Base-by-base conservation (phyloP, 1,140 invertebrate genomes). In the Hestina assimilis region DNA sequence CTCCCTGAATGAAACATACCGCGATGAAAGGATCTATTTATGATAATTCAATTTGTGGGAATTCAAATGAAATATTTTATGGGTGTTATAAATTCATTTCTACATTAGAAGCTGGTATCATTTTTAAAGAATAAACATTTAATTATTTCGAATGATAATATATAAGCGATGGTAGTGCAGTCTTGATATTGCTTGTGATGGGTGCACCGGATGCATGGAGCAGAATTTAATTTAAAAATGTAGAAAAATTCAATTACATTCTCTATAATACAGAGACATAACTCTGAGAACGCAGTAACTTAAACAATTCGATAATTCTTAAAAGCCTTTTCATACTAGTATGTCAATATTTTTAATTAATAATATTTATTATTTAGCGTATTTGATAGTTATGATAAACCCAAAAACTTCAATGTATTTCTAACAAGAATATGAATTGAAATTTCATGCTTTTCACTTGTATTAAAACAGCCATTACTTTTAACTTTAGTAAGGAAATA, bases 21-120 rank as follows among this genome's bases (percentile, higher is more conserved):
- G 62, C 67, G 72, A 69, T 71, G 73, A 82, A 83, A 78, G 68
- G 59, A 66, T 67, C 63, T 58, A 64, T 70, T 67, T 65, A 73
- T 75, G 61, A 72, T 72, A 60, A 75, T 75, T 77, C 63, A 69
- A 75, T 74, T 74, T 77, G 61, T 59, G 53, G 23, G 58, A 61
- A 59, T 55, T 51, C 19, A 57, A 62, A 62, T 59, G 33, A 40
- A 51, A 21, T 6, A 9, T 23, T 14, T 40, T 35, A 43, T 31
- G 7, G 5, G 12, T 11, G 29, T 15, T 19, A 43, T 19, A 21
- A 15, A 17, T 19, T 43, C 31, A 24, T 24, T 20, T 46, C 26
- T 12, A 29, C 11, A 46, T 46, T 3, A 50, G 8, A 40, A n/a
- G n/a, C n/a, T n/a, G n/a, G n/a, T n/a, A n/a, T n/a, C n/a, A n/a